Evolutionary conservation across 2,797 vertebrate species (phyloP).

Genomic region (Rhabdophis nuchalis): DNA sequence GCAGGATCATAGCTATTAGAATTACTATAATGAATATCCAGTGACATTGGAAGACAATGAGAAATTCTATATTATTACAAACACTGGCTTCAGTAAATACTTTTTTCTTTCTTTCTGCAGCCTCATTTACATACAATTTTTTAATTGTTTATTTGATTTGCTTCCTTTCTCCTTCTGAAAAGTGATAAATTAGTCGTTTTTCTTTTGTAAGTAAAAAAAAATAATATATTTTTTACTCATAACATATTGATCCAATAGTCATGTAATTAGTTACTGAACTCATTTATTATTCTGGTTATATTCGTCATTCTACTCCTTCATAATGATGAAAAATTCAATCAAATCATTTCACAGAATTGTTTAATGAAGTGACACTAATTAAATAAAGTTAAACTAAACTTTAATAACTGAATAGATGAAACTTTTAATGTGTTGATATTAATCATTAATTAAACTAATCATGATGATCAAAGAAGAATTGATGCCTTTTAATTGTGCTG

Average conservation of each 20-base stretch:
- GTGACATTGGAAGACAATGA: background rate
- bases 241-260: background rate
- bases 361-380: background rate
- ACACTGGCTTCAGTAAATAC: background rate
- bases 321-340: background rate
- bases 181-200: background rate
- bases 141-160: background rate
- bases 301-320: background rate
- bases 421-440: background rate
- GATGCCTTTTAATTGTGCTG: background rate
- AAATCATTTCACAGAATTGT: background rate
- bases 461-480: background rate
- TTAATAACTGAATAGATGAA: background rate
- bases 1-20: background rate
- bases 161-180: background rate
- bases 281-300: background rate
- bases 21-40: background rate
- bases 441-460: background rate
- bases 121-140: background rate
- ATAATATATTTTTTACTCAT: background rate
- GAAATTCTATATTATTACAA: background rate
- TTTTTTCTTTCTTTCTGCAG: background rate
- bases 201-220: conserved; percentile 6
- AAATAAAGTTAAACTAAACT: background rate
- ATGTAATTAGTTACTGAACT: background rate